phyloP scores from a whole-genome alignment of 2,797 vertebrate genomes.

The Xenops minutus region DNA sequence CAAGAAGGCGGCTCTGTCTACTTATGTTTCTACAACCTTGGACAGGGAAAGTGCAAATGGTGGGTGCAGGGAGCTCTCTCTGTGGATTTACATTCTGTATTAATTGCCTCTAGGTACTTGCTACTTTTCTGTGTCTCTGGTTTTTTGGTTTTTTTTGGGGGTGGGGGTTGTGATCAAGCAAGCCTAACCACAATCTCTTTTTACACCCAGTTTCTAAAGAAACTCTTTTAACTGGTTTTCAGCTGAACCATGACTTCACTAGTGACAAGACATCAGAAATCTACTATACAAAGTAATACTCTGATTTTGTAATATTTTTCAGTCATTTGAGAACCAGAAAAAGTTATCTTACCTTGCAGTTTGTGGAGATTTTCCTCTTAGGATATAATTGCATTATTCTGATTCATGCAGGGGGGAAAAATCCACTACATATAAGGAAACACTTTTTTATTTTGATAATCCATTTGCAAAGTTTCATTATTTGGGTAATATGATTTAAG shows the following conservation, averaged over 20 bases:
- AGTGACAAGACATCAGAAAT: background rate
- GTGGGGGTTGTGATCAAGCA: background rate
- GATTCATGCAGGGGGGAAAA: background rate
- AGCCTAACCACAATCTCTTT: constrained; percentile 2
- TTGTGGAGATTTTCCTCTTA: background rate
- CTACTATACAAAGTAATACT: background rate
- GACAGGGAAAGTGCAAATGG: background rate
- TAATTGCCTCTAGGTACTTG: background rate
- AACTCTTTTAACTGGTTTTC: background rate
- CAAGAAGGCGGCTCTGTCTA: background rate
- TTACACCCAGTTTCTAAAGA: background rate
- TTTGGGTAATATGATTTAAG: background rate
- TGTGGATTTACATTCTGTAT: background rate
- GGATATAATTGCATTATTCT: background rate
- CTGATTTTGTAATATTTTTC: background rate
- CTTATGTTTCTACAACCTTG: fast-evolving
- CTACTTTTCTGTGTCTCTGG: background rate
- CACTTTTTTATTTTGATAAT: background rate
- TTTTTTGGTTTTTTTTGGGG: background rate
- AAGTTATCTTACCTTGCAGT: background rate
- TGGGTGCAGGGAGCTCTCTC: background rate
- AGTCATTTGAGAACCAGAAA: background rate
- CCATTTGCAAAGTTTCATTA: background rate
- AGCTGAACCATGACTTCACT: background rate
- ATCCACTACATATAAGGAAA: background rate